phyloP scores from a whole-genome alignment of 1,140 invertebrate genomes.

The Goniozus legneri region DNA sequence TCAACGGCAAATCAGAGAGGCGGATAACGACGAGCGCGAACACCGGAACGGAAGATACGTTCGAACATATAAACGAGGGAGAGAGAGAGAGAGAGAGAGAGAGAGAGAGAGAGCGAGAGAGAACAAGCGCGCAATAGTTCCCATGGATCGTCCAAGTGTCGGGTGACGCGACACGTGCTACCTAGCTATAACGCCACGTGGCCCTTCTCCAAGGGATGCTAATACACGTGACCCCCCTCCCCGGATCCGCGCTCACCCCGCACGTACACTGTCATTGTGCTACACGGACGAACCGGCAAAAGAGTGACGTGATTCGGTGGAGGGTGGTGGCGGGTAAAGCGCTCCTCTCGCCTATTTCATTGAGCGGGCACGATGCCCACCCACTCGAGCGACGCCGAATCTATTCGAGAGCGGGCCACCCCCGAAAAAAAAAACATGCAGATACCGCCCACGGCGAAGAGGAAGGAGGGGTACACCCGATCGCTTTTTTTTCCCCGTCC shows the following conservation, averaged over 20 bases:
- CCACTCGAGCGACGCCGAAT: too few species aligned
- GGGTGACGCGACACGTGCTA: constrained; percentile 29
- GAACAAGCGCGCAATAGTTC: too few species aligned
- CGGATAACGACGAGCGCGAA: too few species aligned
- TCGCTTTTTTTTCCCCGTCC: too few species aligned
- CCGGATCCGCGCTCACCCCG: too few species aligned
- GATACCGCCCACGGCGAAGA: too few species aligned
- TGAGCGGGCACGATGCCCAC: constrained; percentile 5
- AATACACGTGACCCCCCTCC: constrained; percentile 33
- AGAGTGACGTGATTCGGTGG: constrained; percentile 22
- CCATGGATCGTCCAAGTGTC: constrained; percentile 29
- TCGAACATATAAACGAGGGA: neutral
- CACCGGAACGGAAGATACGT: neutral
- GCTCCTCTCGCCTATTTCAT: too few species aligned
- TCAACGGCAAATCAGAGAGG: too few species aligned
- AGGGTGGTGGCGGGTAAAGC: too few species aligned
- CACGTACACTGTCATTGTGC: constrained; percentile 32
- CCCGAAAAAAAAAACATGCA: too few species aligned
- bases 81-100: neutral
- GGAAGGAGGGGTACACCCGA: too few species aligned
- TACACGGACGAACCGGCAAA: constrained; percentile 14
- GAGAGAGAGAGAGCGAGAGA: neutral
- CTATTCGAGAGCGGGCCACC: too few species aligned
- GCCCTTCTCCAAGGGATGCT: constrained; percentile 24
- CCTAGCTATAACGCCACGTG: constrained; percentile 24